Percentiles rank a stretch among this genome's conserved stretches.
phyloP scores from a whole-genome alignment of 2,113 vertebrate species.

The Triplophysa tibetana region DNA sequence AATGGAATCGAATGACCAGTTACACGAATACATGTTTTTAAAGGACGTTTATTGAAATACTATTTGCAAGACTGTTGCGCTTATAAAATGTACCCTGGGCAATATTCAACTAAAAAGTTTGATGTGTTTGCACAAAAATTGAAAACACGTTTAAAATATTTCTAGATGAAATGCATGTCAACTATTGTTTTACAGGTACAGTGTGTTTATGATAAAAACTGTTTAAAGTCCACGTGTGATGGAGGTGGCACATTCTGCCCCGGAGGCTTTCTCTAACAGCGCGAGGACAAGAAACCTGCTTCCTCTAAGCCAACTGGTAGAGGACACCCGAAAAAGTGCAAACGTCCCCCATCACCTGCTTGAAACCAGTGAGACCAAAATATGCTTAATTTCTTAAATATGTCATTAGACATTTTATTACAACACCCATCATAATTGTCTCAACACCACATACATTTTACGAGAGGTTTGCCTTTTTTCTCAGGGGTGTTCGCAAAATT shows the following conservation, averaged over 20 bases:
- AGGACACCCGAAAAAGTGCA: constrained; percentile 68
- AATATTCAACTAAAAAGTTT: no score
- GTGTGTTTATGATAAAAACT: constrained; percentile 14
- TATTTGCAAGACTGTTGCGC: no score
- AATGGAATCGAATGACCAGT: no score
- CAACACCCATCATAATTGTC: background rate
- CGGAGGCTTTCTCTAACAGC: constrained; percentile 41
- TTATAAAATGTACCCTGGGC: no score
- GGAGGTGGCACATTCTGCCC: constrained; percentile 67
- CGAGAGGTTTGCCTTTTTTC: background rate
- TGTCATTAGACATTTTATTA: background rate
- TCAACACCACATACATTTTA: no score
- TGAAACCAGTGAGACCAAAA: constrained; percentile 79
- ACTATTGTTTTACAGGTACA: constrained; percentile 19
- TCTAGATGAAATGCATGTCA: background rate
- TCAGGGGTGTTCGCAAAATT: constrained; percentile 80
- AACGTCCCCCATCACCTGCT: constrained; percentile 79
- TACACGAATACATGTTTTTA: no score
- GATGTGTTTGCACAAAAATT: no score
- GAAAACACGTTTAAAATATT: no score
- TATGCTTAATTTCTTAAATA: background rate
- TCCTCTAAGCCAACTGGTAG: constrained; percentile 79
- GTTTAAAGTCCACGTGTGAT: constrained; percentile 63
- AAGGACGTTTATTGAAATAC: no score
- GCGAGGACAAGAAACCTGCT: constrained; percentile 61